Conservation (phyloP, 1,140 invertebrate genomes). For the Euwallacea similis region DNA sequence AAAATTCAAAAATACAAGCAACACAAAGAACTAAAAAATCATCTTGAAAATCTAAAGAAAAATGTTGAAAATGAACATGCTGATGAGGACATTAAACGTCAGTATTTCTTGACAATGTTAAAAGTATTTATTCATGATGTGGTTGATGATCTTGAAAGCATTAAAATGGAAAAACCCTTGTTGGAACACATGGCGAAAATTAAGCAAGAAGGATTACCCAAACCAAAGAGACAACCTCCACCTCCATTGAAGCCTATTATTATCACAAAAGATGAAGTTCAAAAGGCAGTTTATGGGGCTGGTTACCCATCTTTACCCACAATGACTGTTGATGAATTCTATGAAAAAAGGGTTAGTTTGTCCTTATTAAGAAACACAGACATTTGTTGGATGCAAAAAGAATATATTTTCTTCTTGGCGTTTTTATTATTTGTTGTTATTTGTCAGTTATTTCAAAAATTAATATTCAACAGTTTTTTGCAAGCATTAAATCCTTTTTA, state of each 20-base stretch:
- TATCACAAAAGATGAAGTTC: constrained; percentile 83
- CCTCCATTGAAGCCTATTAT: constrained; percentile 84
- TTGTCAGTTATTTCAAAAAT: not conserved
- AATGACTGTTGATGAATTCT: constrained; percentile 94
- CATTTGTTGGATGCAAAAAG: not conserved
- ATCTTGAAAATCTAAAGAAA: constrained; percentile 66
- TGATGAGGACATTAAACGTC: constrained; percentile 80
- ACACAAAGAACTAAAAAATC: constrained; percentile 76
- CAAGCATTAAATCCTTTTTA: no score
- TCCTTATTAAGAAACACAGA: not conserved
- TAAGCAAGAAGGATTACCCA: constrained; percentile 52
- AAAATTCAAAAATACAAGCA: constrained; percentile 82
- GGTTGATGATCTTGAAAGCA: constrained; percentile 75
- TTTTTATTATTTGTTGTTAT: no score
- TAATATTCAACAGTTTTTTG: no score
- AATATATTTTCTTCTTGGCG: not conserved
- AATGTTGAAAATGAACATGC: constrained; percentile 64
- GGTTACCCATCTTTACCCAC: constrained; percentile 94
- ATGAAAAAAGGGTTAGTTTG: constrained; percentile 80
- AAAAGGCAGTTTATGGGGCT: constrained; percentile 91
- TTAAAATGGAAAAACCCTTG: constrained; percentile 73
- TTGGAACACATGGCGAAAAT: constrained; percentile 70
- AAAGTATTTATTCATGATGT: constrained; percentile 74
- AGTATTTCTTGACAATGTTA: constrained; percentile 81
- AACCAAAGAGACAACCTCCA: constrained; percentile 53